Conservation (phyloP, 2,113 vertebrate genomes). For the Mionectes macconnelli region DNA sequence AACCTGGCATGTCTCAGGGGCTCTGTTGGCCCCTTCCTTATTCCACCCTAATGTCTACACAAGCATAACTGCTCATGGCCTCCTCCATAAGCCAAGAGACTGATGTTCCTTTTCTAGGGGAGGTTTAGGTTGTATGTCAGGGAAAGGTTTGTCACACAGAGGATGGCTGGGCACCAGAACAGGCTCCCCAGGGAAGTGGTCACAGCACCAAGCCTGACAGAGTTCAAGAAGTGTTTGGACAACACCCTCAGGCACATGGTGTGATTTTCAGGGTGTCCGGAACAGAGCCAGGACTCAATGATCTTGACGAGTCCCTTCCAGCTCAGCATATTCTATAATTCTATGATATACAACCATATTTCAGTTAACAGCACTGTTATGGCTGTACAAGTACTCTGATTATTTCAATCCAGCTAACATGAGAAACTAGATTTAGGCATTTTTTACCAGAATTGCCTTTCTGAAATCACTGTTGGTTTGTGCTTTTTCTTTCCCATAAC, state of each 20-base stretch:
- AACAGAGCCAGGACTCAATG: too few species aligned
- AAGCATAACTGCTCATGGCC: not conserved
- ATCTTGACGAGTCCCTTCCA: not conserved
- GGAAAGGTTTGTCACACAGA: not conserved
- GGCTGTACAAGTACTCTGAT: not conserved
- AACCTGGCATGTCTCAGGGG: accelerated
- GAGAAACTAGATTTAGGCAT: not conserved
- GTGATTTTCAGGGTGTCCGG: not conserved
- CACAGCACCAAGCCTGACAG: not conserved
- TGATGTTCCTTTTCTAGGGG: not conserved
- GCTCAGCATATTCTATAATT: not conserved
- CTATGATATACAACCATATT: not conserved
- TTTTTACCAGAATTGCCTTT: not conserved
- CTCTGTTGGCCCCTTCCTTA: not conserved
- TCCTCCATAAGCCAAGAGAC: not conserved
- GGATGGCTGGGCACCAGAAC: not conserved
- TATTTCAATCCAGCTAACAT: not conserved
- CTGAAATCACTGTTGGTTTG: not conserved
- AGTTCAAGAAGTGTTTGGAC: not conserved
- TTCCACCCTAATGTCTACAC: not conserved
- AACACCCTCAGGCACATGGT: not conserved
- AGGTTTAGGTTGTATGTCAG: not conserved
- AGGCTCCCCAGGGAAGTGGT: not conserved
- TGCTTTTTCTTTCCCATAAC: not conserved
- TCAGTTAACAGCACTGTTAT: not conserved